A percentile compares a stretch with the other conserved stretches of the same genome.
Conservation (phyloP, 2,888 invertebrate species). For the Fragum sueziense region DNA sequence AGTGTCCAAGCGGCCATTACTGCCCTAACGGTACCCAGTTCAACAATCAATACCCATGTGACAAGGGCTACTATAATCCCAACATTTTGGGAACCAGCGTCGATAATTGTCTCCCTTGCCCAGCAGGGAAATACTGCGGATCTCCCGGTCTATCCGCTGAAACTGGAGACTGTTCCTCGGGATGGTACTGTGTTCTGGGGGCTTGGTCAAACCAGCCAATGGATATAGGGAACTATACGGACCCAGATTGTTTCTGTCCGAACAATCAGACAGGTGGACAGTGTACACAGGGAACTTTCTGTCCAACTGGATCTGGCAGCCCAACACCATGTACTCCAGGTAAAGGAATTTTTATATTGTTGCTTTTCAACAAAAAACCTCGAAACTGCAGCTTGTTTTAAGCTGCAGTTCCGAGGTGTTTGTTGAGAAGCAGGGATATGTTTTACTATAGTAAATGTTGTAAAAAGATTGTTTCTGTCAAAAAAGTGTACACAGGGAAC, state of each 20-base stretch:
- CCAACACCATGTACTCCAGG: conserved; percentile 75
- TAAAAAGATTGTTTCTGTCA: conserved; percentile 76
- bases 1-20: conserved; percentile 78
- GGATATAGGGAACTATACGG: conserved; percentile 75
- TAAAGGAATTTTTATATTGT: conserved; percentile 67
- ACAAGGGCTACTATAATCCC: conserved; percentile 74
- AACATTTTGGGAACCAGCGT: conserved; percentile 67
- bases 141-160: conserved; percentile 69
- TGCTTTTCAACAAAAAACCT: conserved; percentile 74
- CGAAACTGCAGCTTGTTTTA: conserved; percentile 72
- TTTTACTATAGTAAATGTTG: too few relatives aligned
- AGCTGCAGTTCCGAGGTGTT: too few relatives aligned
- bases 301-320: conserved; percentile 77
- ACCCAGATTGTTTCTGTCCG: conserved; percentile 73
- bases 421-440: too few relatives aligned
- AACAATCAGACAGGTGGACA: conserved; percentile 77
- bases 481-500: conserved; percentile 74
- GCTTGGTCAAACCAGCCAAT: conserved; percentile 75
- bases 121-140: conserved; percentile 77
- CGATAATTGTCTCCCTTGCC: conserved; percentile 77
- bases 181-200: conserved; percentile 80
- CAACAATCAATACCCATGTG: conserved; percentile 74
- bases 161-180: conserved; percentile 73
- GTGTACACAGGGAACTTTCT: conserved; percentile 77
- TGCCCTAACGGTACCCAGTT: conserved; percentile 78